Evolutionary conservation across 1,140 invertebrate genomes (phyloP), one percentile per base, ranked within the genome.

Genomic region (Drosophila orosa): DNA sequence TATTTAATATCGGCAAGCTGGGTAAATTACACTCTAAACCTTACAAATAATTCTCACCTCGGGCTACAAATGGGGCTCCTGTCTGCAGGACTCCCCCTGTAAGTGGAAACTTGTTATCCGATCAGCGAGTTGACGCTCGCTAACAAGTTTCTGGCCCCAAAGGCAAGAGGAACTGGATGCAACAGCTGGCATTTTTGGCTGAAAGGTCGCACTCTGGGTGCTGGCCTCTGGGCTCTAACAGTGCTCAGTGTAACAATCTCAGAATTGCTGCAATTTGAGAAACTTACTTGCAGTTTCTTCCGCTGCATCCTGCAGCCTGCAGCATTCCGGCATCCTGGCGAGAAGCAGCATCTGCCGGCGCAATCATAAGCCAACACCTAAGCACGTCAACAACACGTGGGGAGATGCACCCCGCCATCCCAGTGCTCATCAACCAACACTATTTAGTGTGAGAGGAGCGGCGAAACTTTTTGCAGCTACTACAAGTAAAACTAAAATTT

Each of bases 311-410:
- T 61, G 55, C 31, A 8, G 19, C 59, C 74, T 55, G 40, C 22
- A 15, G 22, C 44, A 6, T 63, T 44, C 25, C 13, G 29, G 55
- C 47, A 24, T 33, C 45, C 35, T 15, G 42, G 12, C 15, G 45
- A 68, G 54, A 22, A 65, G 55, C 35, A 78, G 78, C 82, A 87
- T 73, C 79, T 82, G 52, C 56, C 68, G 78, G 76, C 63, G 79
- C 83, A 87, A 87, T 87, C 83, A 87, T 87, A 87, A 87, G 84
- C 83, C 84, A 87, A 87, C 84, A 87, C 83, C 83, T 89, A 87
- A 87, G 83, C 83, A 87, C 83, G 83, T 87, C 84, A 87, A 87
- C 83, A 87, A 85, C 83, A 87, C 57, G 67, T 48, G 56, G 33
- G 56, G 33, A 39, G 55, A 27, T n/a, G 17, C 24, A n/a, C 40